A percentile compares a stretch with the other conserved stretches of the same genome.
Conservation (phyloP, 2,888 invertebrate genomes). For the Bembecia ichneumoniformis region DNA sequence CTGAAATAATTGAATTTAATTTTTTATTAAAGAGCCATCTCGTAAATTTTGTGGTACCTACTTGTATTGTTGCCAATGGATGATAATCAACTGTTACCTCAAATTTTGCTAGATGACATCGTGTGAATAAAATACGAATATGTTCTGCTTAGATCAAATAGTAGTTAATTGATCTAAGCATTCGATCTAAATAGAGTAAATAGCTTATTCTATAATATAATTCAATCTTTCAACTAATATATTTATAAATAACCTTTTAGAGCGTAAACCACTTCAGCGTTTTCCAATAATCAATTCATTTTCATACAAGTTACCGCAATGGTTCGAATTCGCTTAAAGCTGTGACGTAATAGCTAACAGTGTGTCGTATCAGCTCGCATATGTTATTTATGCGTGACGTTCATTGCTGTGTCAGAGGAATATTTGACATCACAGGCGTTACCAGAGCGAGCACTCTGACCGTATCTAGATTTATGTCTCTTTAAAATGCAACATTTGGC, state of each 20-base stretch:
- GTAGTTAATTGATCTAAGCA: too few species aligned
- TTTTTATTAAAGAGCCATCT: too few species aligned
- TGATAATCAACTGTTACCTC: too few species aligned
- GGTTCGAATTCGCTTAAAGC: not conserved
- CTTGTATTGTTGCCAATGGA: too few species aligned
- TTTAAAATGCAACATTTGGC: conserved; percentile 11
- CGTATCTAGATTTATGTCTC: conserved; percentile 24
- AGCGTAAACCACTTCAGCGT: not conserved
- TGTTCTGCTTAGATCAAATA: too few species aligned
- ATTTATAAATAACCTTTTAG: not conserved
- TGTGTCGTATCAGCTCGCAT: conserved; percentile 19
- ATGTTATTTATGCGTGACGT: conserved; percentile 41
- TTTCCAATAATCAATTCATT: not conserved
- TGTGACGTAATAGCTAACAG: not conserved
- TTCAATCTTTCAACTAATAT: not conserved
- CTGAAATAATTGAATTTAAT: too few species aligned
- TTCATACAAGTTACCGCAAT: not conserved
- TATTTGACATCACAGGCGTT: conserved; percentile 29
- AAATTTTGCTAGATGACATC: too few species aligned
- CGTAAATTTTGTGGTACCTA: too few species aligned
- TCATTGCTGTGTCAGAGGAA: conserved; percentile 34
- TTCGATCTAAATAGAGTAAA: too few species aligned
- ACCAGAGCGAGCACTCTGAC: conserved; percentile 21
- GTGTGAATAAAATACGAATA: too few species aligned
- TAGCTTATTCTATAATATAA: too few species aligned